Percentiles rank a stretch among this genome's conserved stretches.
Evolutionary conservation across 2,888 invertebrate species (phyloP).

Genomic region (Hoplodrina ambigua): DNA sequence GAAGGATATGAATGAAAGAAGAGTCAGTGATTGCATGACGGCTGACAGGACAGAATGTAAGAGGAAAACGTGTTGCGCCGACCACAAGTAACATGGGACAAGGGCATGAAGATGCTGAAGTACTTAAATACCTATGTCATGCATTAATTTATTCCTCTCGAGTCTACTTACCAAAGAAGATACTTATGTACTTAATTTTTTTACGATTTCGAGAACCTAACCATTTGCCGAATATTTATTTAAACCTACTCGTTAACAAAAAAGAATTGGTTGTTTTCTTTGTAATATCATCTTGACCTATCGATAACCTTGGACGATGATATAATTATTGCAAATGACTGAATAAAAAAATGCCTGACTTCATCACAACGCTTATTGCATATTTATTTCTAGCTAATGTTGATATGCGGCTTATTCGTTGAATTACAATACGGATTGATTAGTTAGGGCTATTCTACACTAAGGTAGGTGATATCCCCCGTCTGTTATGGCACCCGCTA

Average conservation of each 20-base stretch:
- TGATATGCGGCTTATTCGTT: background rate
- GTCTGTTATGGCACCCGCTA: too few relatives aligned
- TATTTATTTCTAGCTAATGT: slow-evolving; percentile 41
- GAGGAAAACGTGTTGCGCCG: too few relatives aligned
- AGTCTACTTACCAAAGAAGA: too few relatives aligned
- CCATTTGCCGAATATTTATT: slow-evolving; percentile 5
- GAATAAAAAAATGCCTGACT: slow-evolving; percentile 46
- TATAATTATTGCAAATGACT: slow-evolving; percentile 54
- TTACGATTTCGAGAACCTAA: too few relatives aligned
- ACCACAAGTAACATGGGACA: too few relatives aligned
- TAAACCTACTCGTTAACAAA: slow-evolving; percentile 6
- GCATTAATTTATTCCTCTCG: too few relatives aligned
- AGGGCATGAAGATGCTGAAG: too few relatives aligned
- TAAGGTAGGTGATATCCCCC: background rate
- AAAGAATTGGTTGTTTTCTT: slow-evolving; percentile 11
- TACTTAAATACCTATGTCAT: too few relatives aligned
- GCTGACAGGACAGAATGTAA: too few relatives aligned
- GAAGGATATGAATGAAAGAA: too few relatives aligned
- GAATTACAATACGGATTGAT: slow-evolving; percentile 14
- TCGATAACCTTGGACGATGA: slow-evolving; percentile 57
- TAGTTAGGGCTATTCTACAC: slow-evolving; percentile 13
- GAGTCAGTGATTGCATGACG: too few relatives aligned
- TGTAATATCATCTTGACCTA: slow-evolving; percentile 52
- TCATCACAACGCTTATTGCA: slow-evolving; percentile 48
- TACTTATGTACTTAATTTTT: too few relatives aligned